phyloP scores from a whole-genome alignment of 2,797 vertebrate genomes.

The Fistularia commersonii region DNA sequence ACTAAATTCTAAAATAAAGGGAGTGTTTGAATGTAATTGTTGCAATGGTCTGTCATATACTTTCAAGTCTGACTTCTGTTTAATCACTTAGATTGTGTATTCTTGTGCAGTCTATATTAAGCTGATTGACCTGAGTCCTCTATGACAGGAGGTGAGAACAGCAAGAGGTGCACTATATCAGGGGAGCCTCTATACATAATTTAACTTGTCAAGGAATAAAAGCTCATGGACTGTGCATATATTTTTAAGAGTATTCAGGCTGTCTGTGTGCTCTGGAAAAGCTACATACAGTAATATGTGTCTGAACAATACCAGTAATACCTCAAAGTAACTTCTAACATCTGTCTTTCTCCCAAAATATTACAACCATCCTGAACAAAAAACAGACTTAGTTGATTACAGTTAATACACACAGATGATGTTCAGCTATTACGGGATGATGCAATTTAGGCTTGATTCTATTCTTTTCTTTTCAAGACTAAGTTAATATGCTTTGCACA shows the following conservation, averaged over 20 bases:
- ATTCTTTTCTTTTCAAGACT: background rate
- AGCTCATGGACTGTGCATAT: conserved; percentile 59
- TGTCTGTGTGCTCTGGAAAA: conserved; percentile 6
- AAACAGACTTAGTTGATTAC: too few relatives aligned
- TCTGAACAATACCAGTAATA: conserved; percentile 2
- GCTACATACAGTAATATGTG: conserved; percentile 11
- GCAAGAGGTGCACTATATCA: conserved; percentile 49
- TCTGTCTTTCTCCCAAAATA: too few relatives aligned
- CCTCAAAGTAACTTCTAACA: too few relatives aligned
- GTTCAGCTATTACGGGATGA: too few relatives aligned
- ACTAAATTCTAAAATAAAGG: too few relatives aligned
- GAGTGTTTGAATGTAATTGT: too few relatives aligned
- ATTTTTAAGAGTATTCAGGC: conserved; percentile 28
- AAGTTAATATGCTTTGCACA: background rate
- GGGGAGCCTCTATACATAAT: conserved; percentile 61
- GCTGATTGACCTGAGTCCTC: conserved; percentile 24
- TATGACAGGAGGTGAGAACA: conserved; percentile 52
- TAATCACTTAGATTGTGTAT: conserved; percentile 4
- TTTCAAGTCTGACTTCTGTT: conserved; percentile 2
- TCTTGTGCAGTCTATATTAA: conserved; percentile 41
- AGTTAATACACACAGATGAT: too few relatives aligned
- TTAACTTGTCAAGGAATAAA: conserved; percentile 44
- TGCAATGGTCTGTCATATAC: too few relatives aligned
- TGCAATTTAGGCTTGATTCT: too few relatives aligned
- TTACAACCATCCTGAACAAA: too few relatives aligned